phyloP scores from a whole-genome alignment of 64 coral and sea anemone species.

The Montipora sp. region DNA sequence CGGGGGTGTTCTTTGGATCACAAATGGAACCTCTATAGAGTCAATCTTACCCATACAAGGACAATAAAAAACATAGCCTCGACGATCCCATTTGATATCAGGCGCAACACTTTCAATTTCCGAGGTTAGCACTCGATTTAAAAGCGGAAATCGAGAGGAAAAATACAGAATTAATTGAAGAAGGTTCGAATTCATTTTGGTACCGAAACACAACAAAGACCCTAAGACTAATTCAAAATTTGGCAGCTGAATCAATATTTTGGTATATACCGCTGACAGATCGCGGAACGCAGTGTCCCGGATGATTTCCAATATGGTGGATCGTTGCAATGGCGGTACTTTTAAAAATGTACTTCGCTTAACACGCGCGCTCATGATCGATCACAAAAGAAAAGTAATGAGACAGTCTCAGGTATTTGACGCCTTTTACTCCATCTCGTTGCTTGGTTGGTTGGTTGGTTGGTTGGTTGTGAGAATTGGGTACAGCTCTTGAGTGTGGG shows the following conservation, averaged over 20 bases:
- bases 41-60: conserved; percentile 92
- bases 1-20: too few relatives aligned
- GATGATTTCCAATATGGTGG: too few relatives aligned
- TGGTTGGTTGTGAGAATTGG: too few relatives aligned
- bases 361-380: too few relatives aligned
- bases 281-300: neutral
- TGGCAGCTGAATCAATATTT: neutral
- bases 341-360: too few relatives aligned
- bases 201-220: neutral
- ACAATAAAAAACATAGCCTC: conserved; percentile 94
- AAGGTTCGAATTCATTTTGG: neutral
- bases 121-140: neutral
- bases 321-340: too few relatives aligned
- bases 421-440: too few relatives aligned
- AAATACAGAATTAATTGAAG: neutral
- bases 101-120: conserved; percentile 7
- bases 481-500: too few relatives aligned
- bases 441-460: too few relatives aligned
- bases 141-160: neutral
- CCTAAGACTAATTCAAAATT: neutral
- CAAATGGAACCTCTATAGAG: too few relatives aligned
- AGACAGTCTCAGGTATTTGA: too few relatives aligned
- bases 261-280: neutral
- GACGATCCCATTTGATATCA: conserved; percentile 58
- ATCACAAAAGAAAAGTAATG: too few relatives aligned